Evolutionary conservation across 2,797 vertebrate species (phyloP), one percentile per base, ranked within the genome.

Genomic region (Siniperca scherzeri): DNA sequence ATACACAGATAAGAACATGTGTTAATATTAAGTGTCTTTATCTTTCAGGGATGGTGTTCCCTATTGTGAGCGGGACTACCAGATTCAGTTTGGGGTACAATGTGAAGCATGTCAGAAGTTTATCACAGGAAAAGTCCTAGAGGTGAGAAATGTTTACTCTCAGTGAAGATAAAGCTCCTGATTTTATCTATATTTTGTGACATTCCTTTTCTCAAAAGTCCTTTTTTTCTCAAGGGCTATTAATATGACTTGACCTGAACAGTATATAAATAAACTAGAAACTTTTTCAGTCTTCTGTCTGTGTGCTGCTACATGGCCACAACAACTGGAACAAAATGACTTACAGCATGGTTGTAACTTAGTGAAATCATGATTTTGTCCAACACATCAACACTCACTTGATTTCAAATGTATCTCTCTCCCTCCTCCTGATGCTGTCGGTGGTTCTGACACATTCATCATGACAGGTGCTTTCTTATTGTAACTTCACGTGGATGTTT

Each of bases 11-110:
- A 36, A 66, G 2, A 61, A 67, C 12, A 40, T 7, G 8, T 65
- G 33, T 42, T 42, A 21, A 25, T 17, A 44, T 61, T 7, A 30
- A 14, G 1, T 6, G 2, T 64, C 3, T 52, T 30, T 5, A 1
- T 87, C 22, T 82, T 81, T 85, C 94, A 99, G 99, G 92, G 98
- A 99, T 44, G 98, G 97, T 0, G 83, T 96, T 80, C 97, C 99
- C 0, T 99, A 99, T 85, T 99, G 99, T 87, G 98, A 99, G 95
- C 97, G 96, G 87, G 99, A 99, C 91, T 99, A 98, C 87, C 99
- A 99, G 93, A 90, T 96, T 57, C 96, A 97, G 88, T 99, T 98
- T 86, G 99, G 99, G 74, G 96, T 99, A 42, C 97, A 97, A 75
- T 99, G 99, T 90, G 98, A 99, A 81, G 96, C 96, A 0, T 99